Evolutionary conservation across 2,797 vertebrate genomes (phyloP).

Genomic region (Lophotriccus pileatus): DNA sequence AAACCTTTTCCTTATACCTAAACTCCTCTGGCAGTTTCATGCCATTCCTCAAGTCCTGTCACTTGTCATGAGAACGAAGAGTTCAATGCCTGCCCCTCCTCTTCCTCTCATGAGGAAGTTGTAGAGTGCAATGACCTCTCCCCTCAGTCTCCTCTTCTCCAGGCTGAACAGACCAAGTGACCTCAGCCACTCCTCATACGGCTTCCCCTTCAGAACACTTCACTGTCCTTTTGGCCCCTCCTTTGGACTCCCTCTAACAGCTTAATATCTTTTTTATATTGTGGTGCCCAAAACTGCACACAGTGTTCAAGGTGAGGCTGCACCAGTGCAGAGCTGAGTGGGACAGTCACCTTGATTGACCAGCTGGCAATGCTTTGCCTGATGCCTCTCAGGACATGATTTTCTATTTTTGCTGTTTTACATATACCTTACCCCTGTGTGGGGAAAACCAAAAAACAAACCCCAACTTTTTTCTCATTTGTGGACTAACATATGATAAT

Average conservation of each 20-base stretch:
- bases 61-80: not conserved
- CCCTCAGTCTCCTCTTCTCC: not conserved
- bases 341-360: not conserved
- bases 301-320: not conserved
- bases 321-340: too few relatives aligned
- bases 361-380: fast-evolving
- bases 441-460: not conserved
- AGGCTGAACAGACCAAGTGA: not conserved
- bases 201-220: not conserved
- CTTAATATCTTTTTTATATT: not conserved
- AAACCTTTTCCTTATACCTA: not conserved
- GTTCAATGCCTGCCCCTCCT: not conserved
- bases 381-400: not conserved
- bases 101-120: too few relatives aligned
- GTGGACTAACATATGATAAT: not conserved
- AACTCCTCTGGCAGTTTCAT: not conserved
- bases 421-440: not conserved
- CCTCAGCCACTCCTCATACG: not conserved
- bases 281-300: fast-evolving
- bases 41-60: not conserved
- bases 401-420: not conserved
- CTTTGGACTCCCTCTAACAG: not conserved
- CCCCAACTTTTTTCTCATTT: not conserved
- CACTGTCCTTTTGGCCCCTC: not conserved
- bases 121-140: not conserved